phyloP scores from a whole-genome alignment of 1,140 invertebrate species.

The Aphis gossypii region DNA sequence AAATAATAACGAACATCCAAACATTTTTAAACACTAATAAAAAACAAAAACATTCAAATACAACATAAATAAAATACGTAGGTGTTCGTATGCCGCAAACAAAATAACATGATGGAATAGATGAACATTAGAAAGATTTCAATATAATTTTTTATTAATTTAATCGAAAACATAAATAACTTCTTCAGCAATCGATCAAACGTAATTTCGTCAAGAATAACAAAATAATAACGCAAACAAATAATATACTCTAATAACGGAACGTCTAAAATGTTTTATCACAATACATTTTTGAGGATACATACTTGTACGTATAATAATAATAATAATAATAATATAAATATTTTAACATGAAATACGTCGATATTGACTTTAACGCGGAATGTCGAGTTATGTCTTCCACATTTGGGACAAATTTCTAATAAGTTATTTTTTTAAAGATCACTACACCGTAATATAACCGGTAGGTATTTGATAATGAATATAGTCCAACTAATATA shows the following conservation, averaged over 20 bases:
- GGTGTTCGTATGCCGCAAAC: not conserved
- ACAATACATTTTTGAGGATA: constrained; percentile 34
- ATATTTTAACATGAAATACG: not conserved
- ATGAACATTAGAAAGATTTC: not conserved
- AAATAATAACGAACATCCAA: not conserved
- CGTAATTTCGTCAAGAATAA: not conserved
- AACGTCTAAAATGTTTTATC: constrained; percentile 37
- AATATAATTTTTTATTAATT: not conserved
- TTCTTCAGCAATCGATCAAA: not conserved
- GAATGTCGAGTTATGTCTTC: not conserved
- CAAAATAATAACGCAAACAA: not conserved
- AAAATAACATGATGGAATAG: not conserved
- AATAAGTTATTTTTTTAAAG: not conserved
- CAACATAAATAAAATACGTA: not conserved
- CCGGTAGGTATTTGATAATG: not conserved
- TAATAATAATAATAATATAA: constrained; percentile 29
- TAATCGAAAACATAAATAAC: not conserved
- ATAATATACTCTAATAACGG: not conserved
- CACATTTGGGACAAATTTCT: not conserved
- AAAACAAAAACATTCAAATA: constrained; percentile 19
- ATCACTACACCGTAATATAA: not conserved
- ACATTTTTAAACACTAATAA: constrained; percentile 1
- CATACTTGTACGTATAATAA: not conserved
- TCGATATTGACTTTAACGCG: not conserved
- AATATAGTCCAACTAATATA: not conserved